Evolutionary conservation across 2,113 vertebrate species (phyloP), one percentile per base, ranked within the genome.

Genomic region (Choloepus hoffmanni): DNA sequence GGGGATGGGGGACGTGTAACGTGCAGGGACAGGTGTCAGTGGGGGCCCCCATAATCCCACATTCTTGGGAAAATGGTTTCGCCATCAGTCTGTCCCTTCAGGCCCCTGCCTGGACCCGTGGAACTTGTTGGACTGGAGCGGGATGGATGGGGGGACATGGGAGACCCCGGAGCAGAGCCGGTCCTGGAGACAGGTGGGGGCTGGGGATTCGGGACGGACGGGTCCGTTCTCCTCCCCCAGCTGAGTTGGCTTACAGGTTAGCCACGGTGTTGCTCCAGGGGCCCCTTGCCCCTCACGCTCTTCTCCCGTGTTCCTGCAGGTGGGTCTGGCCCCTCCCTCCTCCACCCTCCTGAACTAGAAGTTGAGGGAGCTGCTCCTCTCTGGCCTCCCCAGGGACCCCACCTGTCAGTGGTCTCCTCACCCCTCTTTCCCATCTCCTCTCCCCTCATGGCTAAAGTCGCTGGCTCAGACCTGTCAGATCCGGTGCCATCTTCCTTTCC

Each of bases 1-100:
- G 60, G 26, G 82, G 68, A 30, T 33, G 13, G 9, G 55, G 62
- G 78, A 10, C 74, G 68, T 74, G 55, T 48, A n/a, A 55, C 24
- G 0, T 92, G 90, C 26, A 94, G 72, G 16, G 43, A 43, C 65
- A 95, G 72, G 85, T 3, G 2, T 92, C 33, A 86, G 7, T 7
- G 65, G 74, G 33, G 12, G 43, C 16, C 13, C n/a, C 23, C 7
- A 73, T 30, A 96, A 70, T 94, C 50, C 78, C 67, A 72, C 93
- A 96, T 96, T 97, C 95, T 84, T 96, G 85, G 94, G 93, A 73
- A 94, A 87, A 62, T 92, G 95, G 58, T 96, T 97, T 97, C 48
- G 1, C 28, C 89, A 93, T 58, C 79, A 91, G 45, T 53, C 65
- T 88, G 85, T 85, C 72, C 79, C 81, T 94, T n/a, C 23, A 95